Conservation (phyloP, 2,113 vertebrate species). For the Caranx melampygus region DNA sequence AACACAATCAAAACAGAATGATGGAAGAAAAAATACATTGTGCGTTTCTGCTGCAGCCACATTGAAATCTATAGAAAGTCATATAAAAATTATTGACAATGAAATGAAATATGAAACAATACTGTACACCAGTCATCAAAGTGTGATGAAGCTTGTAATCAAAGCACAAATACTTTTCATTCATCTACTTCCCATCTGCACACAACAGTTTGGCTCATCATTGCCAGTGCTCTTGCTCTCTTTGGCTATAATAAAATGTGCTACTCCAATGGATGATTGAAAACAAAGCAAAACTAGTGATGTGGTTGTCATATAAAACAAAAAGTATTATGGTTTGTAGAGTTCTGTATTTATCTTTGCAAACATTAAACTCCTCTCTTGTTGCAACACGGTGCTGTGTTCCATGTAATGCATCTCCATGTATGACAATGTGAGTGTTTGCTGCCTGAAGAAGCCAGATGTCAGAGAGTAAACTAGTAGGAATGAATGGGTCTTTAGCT, state of each 20-base stretch:
- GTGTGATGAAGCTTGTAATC: conserved; percentile 20
- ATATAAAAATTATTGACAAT: too few relatives aligned
- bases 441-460: background rate
- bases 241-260: background rate
- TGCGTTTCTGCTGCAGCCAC: too few relatives aligned
- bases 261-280: background rate
- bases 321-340: background rate
- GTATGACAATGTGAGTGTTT: background rate
- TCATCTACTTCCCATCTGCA: background rate
- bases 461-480: background rate
- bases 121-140: background rate
- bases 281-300: background rate
- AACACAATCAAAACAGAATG: too few relatives aligned
- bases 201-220: background rate
- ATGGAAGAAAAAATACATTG: too few relatives aligned
- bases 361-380: background rate
- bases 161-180: background rate
- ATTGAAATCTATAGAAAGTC: too few relatives aligned
- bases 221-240: background rate
- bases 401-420: background rate
- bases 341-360: background rate
- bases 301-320: background rate
- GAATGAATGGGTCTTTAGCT: background rate
- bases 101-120: too few relatives aligned
- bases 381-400: background rate